phyloP scores from a whole-genome alignment of 1,140 invertebrate genomes.

The Gryllus bimaculatus region DNA sequence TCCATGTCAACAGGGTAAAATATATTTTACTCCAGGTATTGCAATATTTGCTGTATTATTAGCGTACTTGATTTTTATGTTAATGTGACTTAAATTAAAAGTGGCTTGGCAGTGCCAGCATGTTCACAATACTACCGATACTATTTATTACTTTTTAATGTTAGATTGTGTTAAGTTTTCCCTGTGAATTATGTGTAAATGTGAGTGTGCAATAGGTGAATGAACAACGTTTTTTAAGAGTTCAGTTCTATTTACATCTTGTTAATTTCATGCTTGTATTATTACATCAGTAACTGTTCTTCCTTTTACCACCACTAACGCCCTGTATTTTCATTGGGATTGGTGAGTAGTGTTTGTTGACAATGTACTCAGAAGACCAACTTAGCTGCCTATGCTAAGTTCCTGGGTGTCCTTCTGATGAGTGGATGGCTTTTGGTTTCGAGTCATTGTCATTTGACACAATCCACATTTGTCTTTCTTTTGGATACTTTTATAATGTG shows the following conservation, averaged over 20 bases:
- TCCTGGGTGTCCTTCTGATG: not conserved
- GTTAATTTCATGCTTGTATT: not conserved
- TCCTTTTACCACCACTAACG: not conserved
- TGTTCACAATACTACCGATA: not conserved
- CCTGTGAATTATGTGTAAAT: not conserved
- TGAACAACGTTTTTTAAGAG: not conserved
- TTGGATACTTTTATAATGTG: not conserved
- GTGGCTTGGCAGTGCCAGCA: not conserved
- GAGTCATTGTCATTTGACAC: constrained; percentile 4
- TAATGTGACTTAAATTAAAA: not conserved
- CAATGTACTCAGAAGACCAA: not conserved
- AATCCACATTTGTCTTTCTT: not conserved
- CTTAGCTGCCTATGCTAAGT: not conserved
- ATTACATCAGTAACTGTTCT: not conserved
- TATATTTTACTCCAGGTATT: not conserved
- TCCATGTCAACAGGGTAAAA: not conserved
- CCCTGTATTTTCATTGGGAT: not conserved
- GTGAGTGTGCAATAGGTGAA: not conserved
- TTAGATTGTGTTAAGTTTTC: not conserved
- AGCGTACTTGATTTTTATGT: not conserved
- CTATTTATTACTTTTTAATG: not conserved
- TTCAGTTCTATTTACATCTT: too few species aligned
- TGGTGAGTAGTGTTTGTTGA: not conserved
- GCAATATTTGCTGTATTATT: not conserved
- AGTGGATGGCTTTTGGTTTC: not conserved